phyloP scores from a whole-genome alignment of 2,888 invertebrate genomes.

The Drosophila meridionalis region DNA sequence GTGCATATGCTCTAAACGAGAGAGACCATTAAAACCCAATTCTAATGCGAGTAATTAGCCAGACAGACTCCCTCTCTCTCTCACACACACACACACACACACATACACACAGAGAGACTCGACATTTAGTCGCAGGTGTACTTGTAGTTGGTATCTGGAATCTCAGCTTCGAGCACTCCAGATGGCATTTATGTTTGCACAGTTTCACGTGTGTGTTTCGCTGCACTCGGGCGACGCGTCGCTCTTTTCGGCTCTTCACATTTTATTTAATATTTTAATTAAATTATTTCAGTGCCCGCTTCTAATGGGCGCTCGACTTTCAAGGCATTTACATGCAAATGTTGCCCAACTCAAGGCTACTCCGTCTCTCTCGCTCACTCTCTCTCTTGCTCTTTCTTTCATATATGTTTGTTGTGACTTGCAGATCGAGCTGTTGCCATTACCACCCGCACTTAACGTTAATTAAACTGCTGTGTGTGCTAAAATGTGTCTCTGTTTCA shows the following conservation, averaged over 20 bases:
- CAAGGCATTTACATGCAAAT: slow-evolving; percentile 71
- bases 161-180: slow-evolving; percentile 31
- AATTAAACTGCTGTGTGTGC: slow-evolving; percentile 79
- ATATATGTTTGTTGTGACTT: slow-evolving; percentile 38
- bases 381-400: neutral
- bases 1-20: slow-evolving; percentile 22
- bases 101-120: neutral
- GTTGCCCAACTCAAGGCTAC: slow-evolving; percentile 44
- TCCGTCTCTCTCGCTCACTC: neutral
- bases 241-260: slow-evolving; percentile 62
- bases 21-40: slow-evolving; percentile 38
- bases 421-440: slow-evolving; percentile 64
- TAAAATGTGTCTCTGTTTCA: slow-evolving; percentile 69
- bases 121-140: neutral
- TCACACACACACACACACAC: neutral
- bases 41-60: slow-evolving; percentile 57
- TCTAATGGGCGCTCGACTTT: slow-evolving; percentile 73
- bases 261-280: slow-evolving; percentile 79
- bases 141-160: slow-evolving; percentile 11
- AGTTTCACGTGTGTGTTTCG: slow-evolving; percentile 20
- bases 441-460: slow-evolving; percentile 81
- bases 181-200: slow-evolving; percentile 36
- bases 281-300: slow-evolving; percentile 73
- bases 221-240: slow-evolving; percentile 25
- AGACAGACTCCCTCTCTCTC: slow-evolving; percentile 1